Conservation (phyloP, 2,797 vertebrate species). For the Austrolebias charrua region DNA sequence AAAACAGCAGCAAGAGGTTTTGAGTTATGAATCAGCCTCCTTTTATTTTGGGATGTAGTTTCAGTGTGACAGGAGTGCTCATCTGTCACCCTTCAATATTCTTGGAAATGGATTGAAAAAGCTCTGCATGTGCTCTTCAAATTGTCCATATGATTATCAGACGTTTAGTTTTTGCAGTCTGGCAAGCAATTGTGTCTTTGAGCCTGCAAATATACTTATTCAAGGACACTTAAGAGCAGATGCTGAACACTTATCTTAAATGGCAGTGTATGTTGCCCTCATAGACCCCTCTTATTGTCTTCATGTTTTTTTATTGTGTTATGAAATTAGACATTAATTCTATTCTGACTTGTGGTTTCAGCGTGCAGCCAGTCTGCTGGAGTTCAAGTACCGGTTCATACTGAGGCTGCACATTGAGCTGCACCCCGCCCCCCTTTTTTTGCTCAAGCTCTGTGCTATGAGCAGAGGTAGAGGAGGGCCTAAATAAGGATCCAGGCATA, state of each 20-base stretch:
- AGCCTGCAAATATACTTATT: conserved; percentile 19
- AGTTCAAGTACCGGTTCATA: conserved; percentile 30
- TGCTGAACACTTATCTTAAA: conserved; percentile 19
- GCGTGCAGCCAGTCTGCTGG: conserved; percentile 21
- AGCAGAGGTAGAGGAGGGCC: conserved; percentile 79
- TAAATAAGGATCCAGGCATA: conserved; percentile 65
- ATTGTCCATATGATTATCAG: too few species aligned
- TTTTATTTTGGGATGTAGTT: conserved; percentile 75
- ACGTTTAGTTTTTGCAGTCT: neutral
- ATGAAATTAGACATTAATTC: neutral
- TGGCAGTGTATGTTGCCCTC: neutral
- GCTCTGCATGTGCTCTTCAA: too few species aligned
- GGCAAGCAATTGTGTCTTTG: conserved; percentile 5
- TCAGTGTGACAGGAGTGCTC: conserved; percentile 54
- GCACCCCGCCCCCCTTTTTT: conserved; percentile 41
- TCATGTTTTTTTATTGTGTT: too few species aligned
- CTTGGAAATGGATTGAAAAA: conserved; percentile 40
- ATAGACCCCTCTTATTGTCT: too few species aligned
- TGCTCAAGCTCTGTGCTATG: conserved; percentile 80
- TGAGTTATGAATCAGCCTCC: conserved; percentile 79
- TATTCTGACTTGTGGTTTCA: conserved; percentile 46
- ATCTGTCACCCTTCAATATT: conserved; percentile 61
- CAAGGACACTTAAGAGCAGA: conserved; percentile 33
- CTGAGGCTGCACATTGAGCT: conserved; percentile 47
- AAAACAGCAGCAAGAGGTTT: conserved; percentile 15